phyloP scores from a whole-genome alignment of 2,797 vertebrate species.

The Hipposideros larvatus region DNA sequence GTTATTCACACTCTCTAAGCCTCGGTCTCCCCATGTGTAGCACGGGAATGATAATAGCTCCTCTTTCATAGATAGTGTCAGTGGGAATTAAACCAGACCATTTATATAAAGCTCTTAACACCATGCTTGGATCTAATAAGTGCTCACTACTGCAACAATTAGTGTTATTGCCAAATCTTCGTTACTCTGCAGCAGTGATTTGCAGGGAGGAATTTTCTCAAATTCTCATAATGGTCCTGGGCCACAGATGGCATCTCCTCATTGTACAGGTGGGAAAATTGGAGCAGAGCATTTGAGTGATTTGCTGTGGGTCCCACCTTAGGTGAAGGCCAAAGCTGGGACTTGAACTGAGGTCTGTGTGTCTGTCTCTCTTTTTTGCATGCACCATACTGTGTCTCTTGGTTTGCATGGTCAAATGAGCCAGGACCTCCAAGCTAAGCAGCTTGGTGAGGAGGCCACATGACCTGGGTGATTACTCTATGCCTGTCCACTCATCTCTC shows the following conservation, averaged over 20 bases:
- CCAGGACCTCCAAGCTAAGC: neutral
- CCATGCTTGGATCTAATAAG: neutral
- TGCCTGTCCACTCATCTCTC: neutral
- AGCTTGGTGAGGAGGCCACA: neutral
- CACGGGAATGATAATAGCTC: neutral
- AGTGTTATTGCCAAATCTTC: neutral
- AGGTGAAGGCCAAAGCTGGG: neutral
- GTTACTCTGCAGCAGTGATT: neutral
- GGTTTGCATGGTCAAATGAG: neutral
- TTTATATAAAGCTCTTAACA: neutral
- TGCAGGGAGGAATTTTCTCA: neutral
- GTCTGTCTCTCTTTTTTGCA: neutral
- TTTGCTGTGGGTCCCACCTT: neutral
- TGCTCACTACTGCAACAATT: neutral
- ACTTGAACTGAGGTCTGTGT: neutral
- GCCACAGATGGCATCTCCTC: neutral
- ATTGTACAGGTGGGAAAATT: neutral
- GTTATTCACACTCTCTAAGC: neutral
- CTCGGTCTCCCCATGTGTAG: neutral
- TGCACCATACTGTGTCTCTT: neutral
- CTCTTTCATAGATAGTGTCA: neutral
- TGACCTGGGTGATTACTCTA: neutral
- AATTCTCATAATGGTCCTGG: neutral
- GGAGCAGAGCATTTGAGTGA: neutral
- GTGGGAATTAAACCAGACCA: neutral